Evolutionary conservation across 2,113 vertebrate species (phyloP).

Genomic region (Semnopithecus entellus): DNA sequence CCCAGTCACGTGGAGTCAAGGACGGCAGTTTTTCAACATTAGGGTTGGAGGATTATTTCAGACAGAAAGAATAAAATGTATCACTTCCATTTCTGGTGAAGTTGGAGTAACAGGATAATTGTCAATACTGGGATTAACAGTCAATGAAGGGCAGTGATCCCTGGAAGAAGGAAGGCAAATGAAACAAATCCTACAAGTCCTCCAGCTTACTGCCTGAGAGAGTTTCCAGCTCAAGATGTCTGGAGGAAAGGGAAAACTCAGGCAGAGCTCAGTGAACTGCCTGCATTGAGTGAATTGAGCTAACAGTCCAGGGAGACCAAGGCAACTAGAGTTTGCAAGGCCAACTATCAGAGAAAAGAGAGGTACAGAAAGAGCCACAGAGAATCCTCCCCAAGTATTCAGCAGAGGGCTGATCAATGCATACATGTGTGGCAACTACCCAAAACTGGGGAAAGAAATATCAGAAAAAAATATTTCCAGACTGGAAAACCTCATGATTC

Average conservation of each 20-base stretch:
- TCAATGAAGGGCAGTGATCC: neutral
- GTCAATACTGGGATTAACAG: neutral
- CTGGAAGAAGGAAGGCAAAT: neutral
- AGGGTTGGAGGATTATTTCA: neutral
- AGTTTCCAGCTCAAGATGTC: rapidly evolving
- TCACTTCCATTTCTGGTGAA: neutral
- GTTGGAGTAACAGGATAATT: neutral
- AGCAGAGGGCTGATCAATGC: neutral
- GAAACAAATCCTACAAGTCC: rapidly evolving
- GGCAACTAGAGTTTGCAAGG: neutral
- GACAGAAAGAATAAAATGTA: neutral
- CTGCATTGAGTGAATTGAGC: neutral
- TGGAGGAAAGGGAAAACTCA: no score
- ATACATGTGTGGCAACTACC: neutral
- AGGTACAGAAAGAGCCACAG: neutral
- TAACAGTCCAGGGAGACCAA: neutral
- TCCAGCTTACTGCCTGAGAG: neutral
- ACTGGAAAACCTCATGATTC: neutral
- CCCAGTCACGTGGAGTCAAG: neutral
- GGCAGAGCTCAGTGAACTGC: neutral
- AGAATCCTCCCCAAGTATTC: neutral
- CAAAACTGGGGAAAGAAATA: neutral
- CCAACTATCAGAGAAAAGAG: neutral
- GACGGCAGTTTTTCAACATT: neutral
- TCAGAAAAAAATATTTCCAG: neutral